Evolutionary conservation across 2,797 vertebrate genomes (phyloP).

Genomic region (Erpetoichthys calabaricus): DNA sequence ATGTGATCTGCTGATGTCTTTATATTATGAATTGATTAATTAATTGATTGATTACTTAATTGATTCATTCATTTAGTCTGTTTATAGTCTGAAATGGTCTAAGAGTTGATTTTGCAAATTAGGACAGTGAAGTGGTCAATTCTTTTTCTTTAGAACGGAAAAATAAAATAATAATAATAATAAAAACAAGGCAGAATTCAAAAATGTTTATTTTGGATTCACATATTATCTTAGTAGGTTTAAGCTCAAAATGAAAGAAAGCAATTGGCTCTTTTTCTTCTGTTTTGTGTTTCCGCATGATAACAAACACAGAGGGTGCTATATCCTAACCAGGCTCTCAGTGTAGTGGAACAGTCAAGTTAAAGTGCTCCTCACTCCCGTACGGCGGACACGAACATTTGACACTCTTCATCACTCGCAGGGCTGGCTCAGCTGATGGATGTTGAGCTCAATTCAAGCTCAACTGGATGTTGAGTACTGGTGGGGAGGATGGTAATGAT

Average conservation of each 20-base stretch:
- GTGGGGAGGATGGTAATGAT: no score
- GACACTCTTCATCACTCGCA: no score
- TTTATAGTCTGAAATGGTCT: background rate
- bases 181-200: no score
- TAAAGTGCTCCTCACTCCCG: background rate
- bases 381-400: no score
- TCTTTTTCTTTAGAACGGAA: background rate
- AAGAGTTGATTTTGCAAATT: conserved; percentile 4
- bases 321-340: background rate
- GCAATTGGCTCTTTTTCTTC: background rate
- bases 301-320: conserved; percentile 1
- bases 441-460: no score
- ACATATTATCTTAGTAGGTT: no score
- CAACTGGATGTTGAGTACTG: no score
- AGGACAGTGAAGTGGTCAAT: background rate
- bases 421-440: no score
- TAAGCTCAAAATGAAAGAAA: background rate
- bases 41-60: no score
- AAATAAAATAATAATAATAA: background rate
- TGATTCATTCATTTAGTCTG: background rate
- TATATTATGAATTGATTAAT: no score
- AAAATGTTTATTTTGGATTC: no score
- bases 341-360: background rate
- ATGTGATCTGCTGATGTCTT: no score
- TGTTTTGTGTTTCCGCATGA: background rate